These are phyloP conservation scores for Xylocopa sonorina DNA, from an alignment of 1,140 invertebrate species.

Conservation along the genomic window DNA sequence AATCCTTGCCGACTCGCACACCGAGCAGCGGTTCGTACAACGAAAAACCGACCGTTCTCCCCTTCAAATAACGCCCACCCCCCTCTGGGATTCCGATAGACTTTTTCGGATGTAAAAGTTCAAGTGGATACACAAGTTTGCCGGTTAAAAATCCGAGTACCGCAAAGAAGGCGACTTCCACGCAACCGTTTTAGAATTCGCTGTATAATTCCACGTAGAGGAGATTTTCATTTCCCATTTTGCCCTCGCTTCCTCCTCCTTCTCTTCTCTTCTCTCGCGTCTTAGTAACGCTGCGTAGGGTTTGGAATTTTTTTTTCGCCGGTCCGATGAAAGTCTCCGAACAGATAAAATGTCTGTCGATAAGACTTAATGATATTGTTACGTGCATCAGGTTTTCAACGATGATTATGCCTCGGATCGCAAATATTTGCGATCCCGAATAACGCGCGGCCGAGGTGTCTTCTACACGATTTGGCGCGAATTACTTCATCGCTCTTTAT, in stretches of 20 bases:
- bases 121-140: constrained; percentile 10
- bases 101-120: constrained; percentile 52
- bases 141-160: constrained; percentile 30
- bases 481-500: not conserved
- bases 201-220: not conserved
- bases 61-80: constrained; percentile 31
- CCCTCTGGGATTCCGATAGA: constrained; percentile 31
- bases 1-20: constrained; percentile 62
- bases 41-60: constrained; percentile 33
- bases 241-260: not conserved
- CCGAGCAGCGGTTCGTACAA: not conserved
- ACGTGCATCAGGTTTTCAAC: constrained; percentile 55
- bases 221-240: not conserved
- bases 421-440: constrained; percentile 36
- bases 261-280: constrained; percentile 2
- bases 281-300: constrained; percentile 35
- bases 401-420: constrained; percentile 40
- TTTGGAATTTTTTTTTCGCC: constrained; percentile 50
- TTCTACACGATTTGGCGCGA: too few species aligned
- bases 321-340: constrained; percentile 60
- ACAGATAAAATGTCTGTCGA: constrained; percentile 63
- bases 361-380: constrained; percentile 65
- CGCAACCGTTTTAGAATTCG: not conserved
- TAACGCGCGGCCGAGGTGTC: not conserved
- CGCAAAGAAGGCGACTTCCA: constrained; percentile 23